Evolutionary conservation across 2,888 invertebrate species (phyloP), one percentile per base, ranked within the genome.

Genomic region (Phalera bucephala): DNA sequence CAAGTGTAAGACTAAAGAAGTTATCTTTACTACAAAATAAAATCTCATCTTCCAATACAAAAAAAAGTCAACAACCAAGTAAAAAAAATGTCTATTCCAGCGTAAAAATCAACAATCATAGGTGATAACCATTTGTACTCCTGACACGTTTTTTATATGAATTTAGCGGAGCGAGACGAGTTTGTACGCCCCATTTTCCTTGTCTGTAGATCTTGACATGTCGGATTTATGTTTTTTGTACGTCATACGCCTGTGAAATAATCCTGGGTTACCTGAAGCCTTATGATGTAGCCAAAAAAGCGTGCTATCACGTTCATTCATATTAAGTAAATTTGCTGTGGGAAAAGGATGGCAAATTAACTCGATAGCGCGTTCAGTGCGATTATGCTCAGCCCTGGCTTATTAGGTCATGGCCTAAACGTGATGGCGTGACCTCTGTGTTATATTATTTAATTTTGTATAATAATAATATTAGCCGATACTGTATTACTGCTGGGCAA

Each of bases 91-190:
- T 15, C 47, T 1, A 10, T 31, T 48, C 36, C 29, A 52, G 34
- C n/a, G 21, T 30, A 30, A 13, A 29, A 38, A 11, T 34, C 21
- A 22, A 32, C 26, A 38, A 41, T 35, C 34, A 35, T 25, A 57
- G 35, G 43, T 48, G 47, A 8, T 38, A 41, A 45, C 45, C 49
- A 48, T 66, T 57, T 33, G 65, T 47, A 76, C 31, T 52, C 72
- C 15, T 38, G 69, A 73, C 78, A 79, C 78, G 78, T 75, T 71
- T 72, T 72, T 75, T 73, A 62, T 75, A 75, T 78, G 74, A 75
- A 78, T 79, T 77, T 70, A 71, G 58, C 62, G 54, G 58, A 67
- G 66, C 57, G 56, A 65, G 65, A 64, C 52, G 52, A 62, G 60
- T 62, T 54, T 55, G 44, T 47, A 52, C 52, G 61, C 47, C 52